These are phyloP conservation scores for Fistularia commersonii DNA, from an alignment of 2,797 vertebrate species.

Conservation along the genomic window DNA sequence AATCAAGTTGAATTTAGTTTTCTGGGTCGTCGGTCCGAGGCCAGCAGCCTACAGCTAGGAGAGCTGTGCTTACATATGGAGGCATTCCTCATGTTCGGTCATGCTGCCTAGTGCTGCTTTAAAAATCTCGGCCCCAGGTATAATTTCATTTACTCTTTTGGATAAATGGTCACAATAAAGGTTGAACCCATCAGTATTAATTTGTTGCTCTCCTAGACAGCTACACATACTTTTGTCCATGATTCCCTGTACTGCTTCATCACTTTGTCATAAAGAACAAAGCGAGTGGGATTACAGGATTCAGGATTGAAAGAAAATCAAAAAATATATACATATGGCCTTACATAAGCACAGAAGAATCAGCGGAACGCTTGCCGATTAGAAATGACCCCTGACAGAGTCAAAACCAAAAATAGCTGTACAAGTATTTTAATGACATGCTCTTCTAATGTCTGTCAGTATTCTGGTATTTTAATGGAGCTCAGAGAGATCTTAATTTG, in stretches of 20 bases:
- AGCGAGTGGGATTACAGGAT: too few species aligned
- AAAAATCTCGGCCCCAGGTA: slow-evolving; percentile 41
- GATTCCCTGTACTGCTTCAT: neutral
- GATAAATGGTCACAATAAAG: slow-evolving; percentile 52
- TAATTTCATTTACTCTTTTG: slow-evolving; percentile 63
- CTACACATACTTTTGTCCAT: neutral
- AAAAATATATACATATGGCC: slow-evolving; percentile 2
- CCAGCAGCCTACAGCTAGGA: slow-evolving; percentile 24
- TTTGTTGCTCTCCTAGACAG: slow-evolving; percentile 17
- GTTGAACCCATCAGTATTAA: slow-evolving; percentile 20
- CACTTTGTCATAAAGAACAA: too few species aligned
- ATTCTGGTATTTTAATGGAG: slow-evolving; percentile 15
- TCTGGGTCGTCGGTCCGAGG: slow-evolving; percentile 35
- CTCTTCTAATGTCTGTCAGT: slow-evolving; percentile 28
- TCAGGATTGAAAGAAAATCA: neutral
- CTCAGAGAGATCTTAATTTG: slow-evolving; percentile 13
- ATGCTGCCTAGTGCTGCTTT: slow-evolving; percentile 44
- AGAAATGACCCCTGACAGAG: slow-evolving; percentile 38
- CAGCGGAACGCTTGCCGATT: slow-evolving; percentile 27
- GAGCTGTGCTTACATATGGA: slow-evolving; percentile 40
- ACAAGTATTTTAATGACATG: slow-evolving; percentile 43
- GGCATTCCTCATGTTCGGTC: slow-evolving; percentile 67
- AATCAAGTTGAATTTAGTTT: slow-evolving; percentile 55
- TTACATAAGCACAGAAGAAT: slow-evolving; percentile 40
- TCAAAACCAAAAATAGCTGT: slow-evolving; percentile 37